A percentile compares a stretch with the other conserved stretches of the same genome.
Evolutionary conservation across 2,888 invertebrate genomes (phyloP).

Genomic region (Lordiphosa fenestrarum): DNA sequence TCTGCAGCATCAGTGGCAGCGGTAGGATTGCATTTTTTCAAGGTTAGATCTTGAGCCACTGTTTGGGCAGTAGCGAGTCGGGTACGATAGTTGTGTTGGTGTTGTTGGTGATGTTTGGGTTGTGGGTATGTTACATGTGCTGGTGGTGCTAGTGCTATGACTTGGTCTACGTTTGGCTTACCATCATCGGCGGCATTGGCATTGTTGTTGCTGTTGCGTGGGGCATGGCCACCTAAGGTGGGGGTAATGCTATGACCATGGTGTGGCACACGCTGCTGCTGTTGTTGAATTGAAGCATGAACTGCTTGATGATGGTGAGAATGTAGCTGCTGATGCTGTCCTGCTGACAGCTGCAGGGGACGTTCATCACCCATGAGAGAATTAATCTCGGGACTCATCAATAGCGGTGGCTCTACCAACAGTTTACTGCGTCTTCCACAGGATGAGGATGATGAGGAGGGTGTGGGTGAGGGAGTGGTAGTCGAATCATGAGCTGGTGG

Average conservation of each 20-base stretch:
- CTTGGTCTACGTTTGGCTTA: conserved; percentile 60
- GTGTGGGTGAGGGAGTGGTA: conserved; percentile 57
- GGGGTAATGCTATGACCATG: conserved; percentile 45
- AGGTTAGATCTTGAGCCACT: conserved; percentile 63
- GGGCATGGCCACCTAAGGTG: conserved; percentile 43
- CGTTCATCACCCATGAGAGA: conserved; percentile 83
- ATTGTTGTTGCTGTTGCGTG: conserved; percentile 16
- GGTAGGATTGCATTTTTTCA: conserved; percentile 26
- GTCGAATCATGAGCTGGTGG: conserved; percentile 62
- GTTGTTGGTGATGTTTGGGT: conserved; percentile 19
- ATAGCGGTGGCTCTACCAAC: conserved; percentile 80
- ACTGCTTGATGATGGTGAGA: conserved; percentile 28
- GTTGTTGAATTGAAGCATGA: conserved; percentile 30
- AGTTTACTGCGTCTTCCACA: conserved; percentile 55
- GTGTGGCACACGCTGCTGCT: conserved; percentile 35
- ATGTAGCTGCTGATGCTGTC: conserved; percentile 43
- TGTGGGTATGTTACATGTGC: conserved; percentile 28
- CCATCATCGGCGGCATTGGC: conserved; percentile 58
- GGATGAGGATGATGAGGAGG: conserved; percentile 62
- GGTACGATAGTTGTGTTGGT: conserved; percentile 41
- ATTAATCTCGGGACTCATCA: conserved; percentile 85
- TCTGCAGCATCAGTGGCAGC: conserved; percentile 18
- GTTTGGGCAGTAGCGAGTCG: conserved; percentile 45
- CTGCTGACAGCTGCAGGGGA: conserved; percentile 65
- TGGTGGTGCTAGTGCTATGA: conserved; percentile 24